Evolutionary conservation across 2,113 vertebrate genomes (phyloP).

Genomic region (Gobiocypris rarus): DNA sequence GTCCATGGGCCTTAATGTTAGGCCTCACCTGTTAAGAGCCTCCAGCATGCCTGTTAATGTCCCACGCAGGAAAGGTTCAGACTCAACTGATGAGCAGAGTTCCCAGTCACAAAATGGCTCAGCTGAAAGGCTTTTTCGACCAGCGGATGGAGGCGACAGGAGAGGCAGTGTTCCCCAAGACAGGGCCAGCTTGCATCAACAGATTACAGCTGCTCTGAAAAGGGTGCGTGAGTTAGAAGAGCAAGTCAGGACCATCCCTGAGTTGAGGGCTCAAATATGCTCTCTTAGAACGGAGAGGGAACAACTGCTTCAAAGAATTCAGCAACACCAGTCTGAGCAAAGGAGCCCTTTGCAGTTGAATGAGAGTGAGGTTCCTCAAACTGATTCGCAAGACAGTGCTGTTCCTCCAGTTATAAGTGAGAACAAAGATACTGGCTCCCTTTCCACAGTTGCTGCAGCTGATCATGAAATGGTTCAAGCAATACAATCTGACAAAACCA

Average conservation of each 20-base stretch:
- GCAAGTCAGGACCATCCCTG: conserved; percentile 74
- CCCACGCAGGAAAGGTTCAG: conserved; percentile 74
- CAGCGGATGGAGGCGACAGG: conserved; percentile 66
- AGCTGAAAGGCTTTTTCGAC: conserved; percentile 67
- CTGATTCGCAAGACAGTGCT: conserved; percentile 37
- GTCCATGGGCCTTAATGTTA: conserved; percentile 63
- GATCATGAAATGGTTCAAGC: conserved; percentile 29
- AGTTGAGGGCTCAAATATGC: conserved; percentile 75
- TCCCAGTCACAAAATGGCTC: conserved; percentile 64
- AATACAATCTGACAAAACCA: conserved; percentile 46
- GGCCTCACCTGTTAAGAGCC: conserved; percentile 89
- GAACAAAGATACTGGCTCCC: neutral
- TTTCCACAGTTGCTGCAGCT: neutral
- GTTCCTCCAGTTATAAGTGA: conserved; percentile 24
- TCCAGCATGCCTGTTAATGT: conserved; percentile 91
- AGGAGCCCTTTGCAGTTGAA: neutral
- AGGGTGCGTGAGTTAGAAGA: conserved; percentile 77
- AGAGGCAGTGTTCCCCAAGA: conserved; percentile 59
- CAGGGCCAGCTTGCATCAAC: conserved; percentile 68
- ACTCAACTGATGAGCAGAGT: conserved; percentile 67
- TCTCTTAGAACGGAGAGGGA: conserved; percentile 72
- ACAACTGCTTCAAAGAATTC: conserved; percentile 66
- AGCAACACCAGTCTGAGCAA: conserved; percentile 60
- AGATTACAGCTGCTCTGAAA: conserved; percentile 73
- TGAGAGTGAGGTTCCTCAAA: conserved; percentile 18